A percentile compares a stretch with the other conserved stretches of the same genome.
phyloP scores from a whole-genome alignment of 1,140 invertebrate species.

The Brachionus rubens region DNA sequence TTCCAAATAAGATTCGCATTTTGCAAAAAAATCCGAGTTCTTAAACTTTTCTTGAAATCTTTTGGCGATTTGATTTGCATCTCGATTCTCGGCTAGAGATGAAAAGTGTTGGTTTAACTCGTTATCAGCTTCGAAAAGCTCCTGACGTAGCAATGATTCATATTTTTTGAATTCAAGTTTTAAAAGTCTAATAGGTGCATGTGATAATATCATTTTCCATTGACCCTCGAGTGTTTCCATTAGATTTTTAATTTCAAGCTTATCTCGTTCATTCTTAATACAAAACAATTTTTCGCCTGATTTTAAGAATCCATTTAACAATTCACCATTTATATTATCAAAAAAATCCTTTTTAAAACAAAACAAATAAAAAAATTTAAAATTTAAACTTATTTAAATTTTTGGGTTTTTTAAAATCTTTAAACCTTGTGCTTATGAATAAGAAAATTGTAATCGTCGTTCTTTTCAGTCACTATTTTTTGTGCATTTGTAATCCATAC shows the following conservation, averaged over 20 bases:
- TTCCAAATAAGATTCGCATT: slow-evolving; percentile 16
- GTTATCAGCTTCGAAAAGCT: not conserved
- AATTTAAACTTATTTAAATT: not conserved
- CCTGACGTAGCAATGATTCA: slow-evolving; percentile 1
- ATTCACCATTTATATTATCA: slow-evolving; percentile 1
- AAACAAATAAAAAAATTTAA: not conserved
- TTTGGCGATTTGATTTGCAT: not conserved
- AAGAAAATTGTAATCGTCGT: slow-evolving; percentile 19
- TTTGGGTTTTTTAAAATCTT: not conserved
- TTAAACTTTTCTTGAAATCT: slow-evolving; percentile 24
- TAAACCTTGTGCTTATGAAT: slow-evolving; percentile 36
- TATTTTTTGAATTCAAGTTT: slow-evolving; percentile 23
- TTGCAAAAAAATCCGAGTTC: slow-evolving; percentile 19
- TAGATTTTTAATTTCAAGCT: slow-evolving; percentile 13
- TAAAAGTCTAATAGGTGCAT: slow-evolving; percentile 32
- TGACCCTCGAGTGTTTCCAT: slow-evolving; percentile 45
- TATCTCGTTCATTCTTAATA: slow-evolving; percentile 6
- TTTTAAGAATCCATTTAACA: slow-evolving; percentile 9
- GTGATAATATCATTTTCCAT: slow-evolving; percentile 41
- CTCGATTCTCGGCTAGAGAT: not conserved
- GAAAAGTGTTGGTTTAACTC: not conserved
- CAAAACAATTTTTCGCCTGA: slow-evolving; percentile 26
- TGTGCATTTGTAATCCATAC: slow-evolving; percentile 28
- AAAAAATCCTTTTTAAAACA: slow-evolving; percentile 44
- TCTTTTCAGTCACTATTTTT: slow-evolving; percentile 9